Conservation (phyloP, 2,113 vertebrate species). For the Recurvirostra avosetta region DNA sequence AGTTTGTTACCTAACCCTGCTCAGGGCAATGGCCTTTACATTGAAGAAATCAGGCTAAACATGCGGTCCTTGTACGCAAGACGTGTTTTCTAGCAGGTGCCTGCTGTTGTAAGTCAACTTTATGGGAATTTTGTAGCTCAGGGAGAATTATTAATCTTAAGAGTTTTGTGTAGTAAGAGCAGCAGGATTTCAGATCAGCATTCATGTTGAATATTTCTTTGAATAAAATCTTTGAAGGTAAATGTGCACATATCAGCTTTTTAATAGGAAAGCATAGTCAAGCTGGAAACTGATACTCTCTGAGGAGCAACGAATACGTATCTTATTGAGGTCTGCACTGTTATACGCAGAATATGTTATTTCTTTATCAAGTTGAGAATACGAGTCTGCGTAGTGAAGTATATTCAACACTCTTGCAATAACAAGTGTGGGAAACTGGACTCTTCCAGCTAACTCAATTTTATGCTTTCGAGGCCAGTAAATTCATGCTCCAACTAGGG, state of each 20-base stretch:
- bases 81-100: neutral
- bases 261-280: neutral
- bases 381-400: neutral
- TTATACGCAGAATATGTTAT: neutral
- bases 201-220: neutral
- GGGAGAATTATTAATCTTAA: neutral
- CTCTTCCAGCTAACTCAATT: neutral
- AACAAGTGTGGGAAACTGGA: neutral
- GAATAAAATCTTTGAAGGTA: neutral
- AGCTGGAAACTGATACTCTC: neutral
- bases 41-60: neutral
- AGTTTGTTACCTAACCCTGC: conserved; percentile 44
- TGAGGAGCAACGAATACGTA: neutral
- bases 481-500: neutral
- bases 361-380: neutral
- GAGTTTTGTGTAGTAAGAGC: neutral
- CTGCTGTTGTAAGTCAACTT: neutral
- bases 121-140: neutral
- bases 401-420: neutral
- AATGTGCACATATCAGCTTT: neutral
- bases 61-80: neutral
- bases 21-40: neutral
- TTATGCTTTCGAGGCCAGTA: neutral
- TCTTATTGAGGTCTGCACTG: neutral
- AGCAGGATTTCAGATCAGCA: neutral